These are phyloP conservation scores for Pissodes strobi DNA, from an alignment of 1,140 invertebrate species.

Conservation along the genomic window DNA sequence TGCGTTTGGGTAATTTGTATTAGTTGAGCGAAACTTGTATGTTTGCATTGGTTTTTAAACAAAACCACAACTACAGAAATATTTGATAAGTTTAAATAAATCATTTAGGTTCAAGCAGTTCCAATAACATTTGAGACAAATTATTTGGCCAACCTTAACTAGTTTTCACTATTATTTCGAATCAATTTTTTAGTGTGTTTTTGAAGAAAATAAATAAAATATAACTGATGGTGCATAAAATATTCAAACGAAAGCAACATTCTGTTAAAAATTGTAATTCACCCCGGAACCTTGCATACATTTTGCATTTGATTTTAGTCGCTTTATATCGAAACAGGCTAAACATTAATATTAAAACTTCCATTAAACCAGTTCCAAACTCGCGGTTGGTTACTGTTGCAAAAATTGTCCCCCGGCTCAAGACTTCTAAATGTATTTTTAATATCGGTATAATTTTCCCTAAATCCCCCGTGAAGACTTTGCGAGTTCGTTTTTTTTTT, in stretches of 20 bases:
- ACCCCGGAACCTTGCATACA: slow-evolving; percentile 13
- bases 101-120: no score
- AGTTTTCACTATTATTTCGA: no score
- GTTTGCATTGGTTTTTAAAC: no score
- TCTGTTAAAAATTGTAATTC: not conserved
- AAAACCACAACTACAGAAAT: no score
- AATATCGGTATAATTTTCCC: slow-evolving; percentile 40
- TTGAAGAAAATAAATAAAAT: no score
- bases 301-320: slow-evolving; percentile 27
- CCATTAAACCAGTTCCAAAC: slow-evolving; percentile 31
- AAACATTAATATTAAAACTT: slow-evolving; percentile 32
- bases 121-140: no score
- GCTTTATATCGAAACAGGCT: slow-evolving; percentile 20
- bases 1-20: no score
- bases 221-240: not conserved
- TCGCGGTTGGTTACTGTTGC: slow-evolving; percentile 14
- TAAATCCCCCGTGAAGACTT: slow-evolving; percentile 18
- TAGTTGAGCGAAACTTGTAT: no score
- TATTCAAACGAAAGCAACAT: not conserved
- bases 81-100: no score
- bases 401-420: slow-evolving; percentile 33
- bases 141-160: no score
- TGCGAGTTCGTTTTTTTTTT: slow-evolving; percentile 7
- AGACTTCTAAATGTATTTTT: slow-evolving; percentile 38
- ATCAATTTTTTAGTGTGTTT: no score